Percentiles rank a stretch among this genome's conserved stretches.
These are phyloP conservation scores for Epistrophe eligans DNA, from an alignment of 2,888 invertebrate genomes.

Conservation along the genomic window DNA sequence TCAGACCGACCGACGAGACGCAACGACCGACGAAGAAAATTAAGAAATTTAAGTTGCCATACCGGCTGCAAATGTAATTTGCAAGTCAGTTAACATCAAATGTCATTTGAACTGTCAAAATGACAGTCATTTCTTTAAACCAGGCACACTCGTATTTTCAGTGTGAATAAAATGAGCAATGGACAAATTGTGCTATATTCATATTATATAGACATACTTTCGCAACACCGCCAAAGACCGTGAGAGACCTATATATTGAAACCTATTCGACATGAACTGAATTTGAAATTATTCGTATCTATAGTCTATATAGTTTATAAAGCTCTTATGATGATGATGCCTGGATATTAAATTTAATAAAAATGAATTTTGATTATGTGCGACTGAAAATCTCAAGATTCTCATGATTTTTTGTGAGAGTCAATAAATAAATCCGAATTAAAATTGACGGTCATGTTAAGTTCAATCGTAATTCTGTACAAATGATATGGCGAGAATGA, in stretches of 20 bases:
- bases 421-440: conserved; percentile 53
- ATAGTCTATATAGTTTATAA: not conserved
- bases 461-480: conserved; percentile 30
- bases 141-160: not conserved
- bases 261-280: conserved; percentile 44
- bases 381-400: conserved; percentile 40
- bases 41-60: conserved; percentile 33
- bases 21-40: not conserved
- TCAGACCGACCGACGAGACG: not conserved
- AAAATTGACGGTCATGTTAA: conserved; percentile 52
- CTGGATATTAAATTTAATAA: not conserved
- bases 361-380: conserved; percentile 17
- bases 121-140: conserved; percentile 24
- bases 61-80: conserved; percentile 58
- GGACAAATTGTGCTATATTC: not conserved
- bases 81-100: conserved; percentile 56
- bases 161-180: conserved; percentile 26
- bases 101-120: conserved; percentile 56
- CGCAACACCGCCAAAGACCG: conserved; percentile 1
- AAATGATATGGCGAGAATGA: not conserved
- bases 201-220: not conserved
- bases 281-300: conserved; percentile 38
- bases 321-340: conserved; percentile 23
- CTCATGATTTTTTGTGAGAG: conserved; percentile 13
- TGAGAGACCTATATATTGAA: not conserved